These are phyloP conservation scores for Gallinago jamesoni DNA, from an alignment of 2,113 vertebrate species.

Conservation along the genomic window DNA sequence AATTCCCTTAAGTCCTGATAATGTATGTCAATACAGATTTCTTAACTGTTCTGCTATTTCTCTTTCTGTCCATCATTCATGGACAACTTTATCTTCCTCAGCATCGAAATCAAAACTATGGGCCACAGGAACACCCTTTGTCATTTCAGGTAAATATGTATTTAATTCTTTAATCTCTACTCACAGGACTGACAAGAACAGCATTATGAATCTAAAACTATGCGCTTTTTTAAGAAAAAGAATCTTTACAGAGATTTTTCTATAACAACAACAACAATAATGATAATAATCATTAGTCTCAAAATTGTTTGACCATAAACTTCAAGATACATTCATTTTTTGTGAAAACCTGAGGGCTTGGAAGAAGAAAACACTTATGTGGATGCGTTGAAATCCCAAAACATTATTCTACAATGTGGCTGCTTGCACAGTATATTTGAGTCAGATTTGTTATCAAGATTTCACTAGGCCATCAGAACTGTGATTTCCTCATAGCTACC, in stretches of 20 bases:
- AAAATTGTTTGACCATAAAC: neutral
- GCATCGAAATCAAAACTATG: neutral
- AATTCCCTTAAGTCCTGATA: neutral
- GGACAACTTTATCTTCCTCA: neutral
- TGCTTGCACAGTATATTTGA: neutral
- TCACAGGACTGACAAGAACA: neutral
- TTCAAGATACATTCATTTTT: neutral
- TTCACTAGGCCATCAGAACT: neutral
- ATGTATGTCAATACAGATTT: neutral
- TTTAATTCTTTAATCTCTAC: neutral
- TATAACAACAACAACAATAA: neutral
- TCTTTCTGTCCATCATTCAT: neutral
- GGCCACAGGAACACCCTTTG: neutral
- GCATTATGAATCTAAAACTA: neutral
- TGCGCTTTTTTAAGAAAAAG: neutral
- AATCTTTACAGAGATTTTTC: neutral
- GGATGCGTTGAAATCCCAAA: neutral
- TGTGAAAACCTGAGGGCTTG: neutral
- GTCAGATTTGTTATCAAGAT: neutral
- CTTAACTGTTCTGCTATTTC: neutral
- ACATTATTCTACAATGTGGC: neutral
- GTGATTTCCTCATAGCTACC: neutral
- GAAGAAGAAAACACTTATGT: neutral
- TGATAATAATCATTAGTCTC: neutral
- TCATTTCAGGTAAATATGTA: accelerated